Conservation (phyloP, 2,888 invertebrate genomes). For the Orthonevra nobilis region DNA sequence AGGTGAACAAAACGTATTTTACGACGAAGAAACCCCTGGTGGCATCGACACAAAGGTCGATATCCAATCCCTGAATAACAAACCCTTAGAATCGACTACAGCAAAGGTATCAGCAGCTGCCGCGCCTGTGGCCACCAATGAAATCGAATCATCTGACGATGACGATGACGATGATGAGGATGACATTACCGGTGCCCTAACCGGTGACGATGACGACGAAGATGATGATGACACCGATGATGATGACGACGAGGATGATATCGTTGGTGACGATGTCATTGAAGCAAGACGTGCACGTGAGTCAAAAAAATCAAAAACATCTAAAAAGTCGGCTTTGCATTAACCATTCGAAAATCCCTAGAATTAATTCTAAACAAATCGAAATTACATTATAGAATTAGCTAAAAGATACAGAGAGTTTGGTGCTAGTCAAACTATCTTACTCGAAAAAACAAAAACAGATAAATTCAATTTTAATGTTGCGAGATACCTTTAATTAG, state of each 20-base stretch:
- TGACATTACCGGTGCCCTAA: slow-evolving; percentile 84
- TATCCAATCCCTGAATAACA: slow-evolving; percentile 71
- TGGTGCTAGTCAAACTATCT: slow-evolving; percentile 78
- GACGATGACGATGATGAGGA: slow-evolving; percentile 81
- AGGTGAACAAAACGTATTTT: slow-evolving; percentile 80
- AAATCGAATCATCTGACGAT: slow-evolving; percentile 72
- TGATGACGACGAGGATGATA: slow-evolving; percentile 84
- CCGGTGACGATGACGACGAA: slow-evolving; percentile 85
- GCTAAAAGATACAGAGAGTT: slow-evolving; percentile 74
- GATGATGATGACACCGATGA: slow-evolving; percentile 84
- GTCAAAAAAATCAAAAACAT: slow-evolving; percentile 82
- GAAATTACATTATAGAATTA: slow-evolving; percentile 66
- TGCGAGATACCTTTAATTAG: too few relatives aligned
- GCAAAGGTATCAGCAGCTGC: slow-evolving; percentile 54
- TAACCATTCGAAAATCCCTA: slow-evolving; percentile 77
- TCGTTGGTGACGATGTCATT: slow-evolving; percentile 83
- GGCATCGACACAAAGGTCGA: slow-evolving; percentile 75
- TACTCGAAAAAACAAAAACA: slow-evolving; percentile 31
- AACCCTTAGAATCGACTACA: slow-evolving; percentile 67
- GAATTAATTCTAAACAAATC: slow-evolving; percentile 71
- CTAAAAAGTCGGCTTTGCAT: slow-evolving; percentile 70
- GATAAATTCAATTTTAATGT: slow-evolving; percentile 18
- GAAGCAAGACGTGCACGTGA: slow-evolving; percentile 90
- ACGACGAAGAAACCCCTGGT: slow-evolving; percentile 78
- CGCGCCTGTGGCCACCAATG: slow-evolving; percentile 35